Conservation (phyloP, 2,888 invertebrate genomes). For the Drosophila cognata region DNA sequence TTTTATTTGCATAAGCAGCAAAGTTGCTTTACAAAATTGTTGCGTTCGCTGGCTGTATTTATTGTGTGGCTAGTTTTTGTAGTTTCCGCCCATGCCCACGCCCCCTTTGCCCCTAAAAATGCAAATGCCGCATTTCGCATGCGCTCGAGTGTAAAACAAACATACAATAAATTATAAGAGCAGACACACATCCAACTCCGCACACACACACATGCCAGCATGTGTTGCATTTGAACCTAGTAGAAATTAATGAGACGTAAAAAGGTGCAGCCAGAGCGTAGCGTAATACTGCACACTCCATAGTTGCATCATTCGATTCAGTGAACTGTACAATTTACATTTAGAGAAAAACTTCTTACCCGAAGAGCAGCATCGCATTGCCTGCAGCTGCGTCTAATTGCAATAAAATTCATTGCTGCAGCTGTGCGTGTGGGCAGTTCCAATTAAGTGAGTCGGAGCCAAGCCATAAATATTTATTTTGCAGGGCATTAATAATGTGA, state of each 20-base stretch:
- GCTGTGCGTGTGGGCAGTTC: conserved; percentile 15
- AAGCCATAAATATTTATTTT: conserved; percentile 23
- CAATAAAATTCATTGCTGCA: conserved; percentile 13
- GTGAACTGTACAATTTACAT: conserved; percentile 60
- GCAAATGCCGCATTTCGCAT: conserved; percentile 37
- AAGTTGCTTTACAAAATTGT: conserved; percentile 59
- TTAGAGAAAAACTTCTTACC: conserved; percentile 18
- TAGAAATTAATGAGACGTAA: conserved; percentile 74
- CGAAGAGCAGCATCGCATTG: neutral
- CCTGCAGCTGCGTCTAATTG: conserved; percentile 22
- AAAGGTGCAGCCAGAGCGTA: conserved; percentile 56
- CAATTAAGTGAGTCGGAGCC: conserved; percentile 4
- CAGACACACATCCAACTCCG: conserved; percentile 10
- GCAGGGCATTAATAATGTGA: conserved; percentile 2
- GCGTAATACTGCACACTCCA: conserved; percentile 39
- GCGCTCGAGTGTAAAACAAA: conserved; percentile 71
- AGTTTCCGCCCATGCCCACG: neutral
- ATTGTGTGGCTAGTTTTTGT: conserved; percentile 21
- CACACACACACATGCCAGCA: conserved; percentile 9
- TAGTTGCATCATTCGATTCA: conserved; percentile 70
- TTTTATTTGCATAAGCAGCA: conserved; percentile 70
- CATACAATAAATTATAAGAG: conserved; percentile 74
- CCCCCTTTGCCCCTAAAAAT: neutral
- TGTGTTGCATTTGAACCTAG: conserved; percentile 36
- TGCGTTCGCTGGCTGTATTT: conserved; percentile 51